A percentile compares a stretch with the other conserved stretches of the same genome.
Evolutionary conservation across 2,888 invertebrate species (phyloP).

Genomic region (Calameuta idolon): DNA sequence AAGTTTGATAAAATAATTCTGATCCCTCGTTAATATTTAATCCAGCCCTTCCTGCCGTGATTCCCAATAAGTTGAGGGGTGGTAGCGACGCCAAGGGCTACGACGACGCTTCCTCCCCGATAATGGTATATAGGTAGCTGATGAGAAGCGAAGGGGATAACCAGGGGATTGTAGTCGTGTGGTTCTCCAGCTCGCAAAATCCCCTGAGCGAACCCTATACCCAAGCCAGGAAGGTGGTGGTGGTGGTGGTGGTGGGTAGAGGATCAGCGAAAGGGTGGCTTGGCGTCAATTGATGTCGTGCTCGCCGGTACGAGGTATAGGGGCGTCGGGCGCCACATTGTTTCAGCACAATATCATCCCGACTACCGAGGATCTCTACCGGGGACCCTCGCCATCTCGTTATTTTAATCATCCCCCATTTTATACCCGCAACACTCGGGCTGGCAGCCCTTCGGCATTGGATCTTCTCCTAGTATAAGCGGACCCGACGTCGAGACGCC

Average conservation of each 20-base stretch:
- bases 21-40: conserved; percentile 28
- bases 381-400: conserved; percentile 58
- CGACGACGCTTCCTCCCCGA: conserved; percentile 1
- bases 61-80: conserved; percentile 34
- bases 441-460: conserved; percentile 40
- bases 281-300: conserved; percentile 59
- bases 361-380: conserved; percentile 32
- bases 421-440: conserved; percentile 55
- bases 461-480: conserved; percentile 4
- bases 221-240: too few relatives aligned
- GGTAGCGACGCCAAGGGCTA: too few relatives aligned
- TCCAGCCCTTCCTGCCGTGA: conserved; percentile 34
- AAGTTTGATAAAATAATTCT: too few relatives aligned
- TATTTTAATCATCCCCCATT: conserved; percentile 64
- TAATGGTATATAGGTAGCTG: background rate
- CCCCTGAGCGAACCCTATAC: too few relatives aligned
- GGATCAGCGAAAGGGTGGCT: conserved; percentile 15
- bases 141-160: background rate
- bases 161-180: conserved; percentile 1
- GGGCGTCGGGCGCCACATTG: conserved; percentile 59
- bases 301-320: conserved; percentile 46
- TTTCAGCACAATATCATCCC: conserved; percentile 57
- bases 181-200: too few relatives aligned
- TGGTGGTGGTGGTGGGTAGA: conserved; percentile 6
- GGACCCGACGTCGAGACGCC: too few relatives aligned